Conservation (phyloP, 2,888 invertebrate genomes). For the Latheticus oryzae region DNA sequence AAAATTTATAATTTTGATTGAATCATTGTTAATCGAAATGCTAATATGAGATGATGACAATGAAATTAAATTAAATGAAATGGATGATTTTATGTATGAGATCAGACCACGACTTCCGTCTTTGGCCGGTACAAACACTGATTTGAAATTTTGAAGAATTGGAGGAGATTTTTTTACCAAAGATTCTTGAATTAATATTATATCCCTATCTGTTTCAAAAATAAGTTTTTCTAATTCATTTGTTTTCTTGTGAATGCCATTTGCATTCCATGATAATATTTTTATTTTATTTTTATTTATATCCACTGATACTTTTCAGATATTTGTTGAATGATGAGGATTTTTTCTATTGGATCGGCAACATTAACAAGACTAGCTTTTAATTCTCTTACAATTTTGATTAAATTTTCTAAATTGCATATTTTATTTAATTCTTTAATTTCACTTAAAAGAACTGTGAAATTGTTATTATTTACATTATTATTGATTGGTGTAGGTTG, state of each 20-base stretch:
- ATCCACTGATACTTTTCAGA: not conserved
- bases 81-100: not conserved
- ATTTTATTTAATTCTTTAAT: conserved; percentile 10
- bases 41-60: no score
- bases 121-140: not conserved
- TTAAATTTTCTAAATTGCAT: conserved; percentile 2
- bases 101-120: not conserved
- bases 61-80: not conserved
- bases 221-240: not conserved
- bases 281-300: not conserved
- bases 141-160: not conserved
- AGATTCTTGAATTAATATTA: conserved; percentile 2
- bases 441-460: conserved; percentile 8
- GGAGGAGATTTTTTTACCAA: not conserved
- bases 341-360: not conserved
- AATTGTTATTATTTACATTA: not conserved
- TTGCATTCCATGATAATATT: conserved; percentile 3
- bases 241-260: not conserved
- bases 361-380: not conserved
- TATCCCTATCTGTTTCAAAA: not conserved
- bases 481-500: not conserved
- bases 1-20: conserved; percentile 1
- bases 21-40: conserved; percentile 1
- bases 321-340: not conserved
- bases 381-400: conserved; percentile 5